Conservation (phyloP, 2,797 vertebrate species). For the Xiphorhynchus erythropygius region DNA sequence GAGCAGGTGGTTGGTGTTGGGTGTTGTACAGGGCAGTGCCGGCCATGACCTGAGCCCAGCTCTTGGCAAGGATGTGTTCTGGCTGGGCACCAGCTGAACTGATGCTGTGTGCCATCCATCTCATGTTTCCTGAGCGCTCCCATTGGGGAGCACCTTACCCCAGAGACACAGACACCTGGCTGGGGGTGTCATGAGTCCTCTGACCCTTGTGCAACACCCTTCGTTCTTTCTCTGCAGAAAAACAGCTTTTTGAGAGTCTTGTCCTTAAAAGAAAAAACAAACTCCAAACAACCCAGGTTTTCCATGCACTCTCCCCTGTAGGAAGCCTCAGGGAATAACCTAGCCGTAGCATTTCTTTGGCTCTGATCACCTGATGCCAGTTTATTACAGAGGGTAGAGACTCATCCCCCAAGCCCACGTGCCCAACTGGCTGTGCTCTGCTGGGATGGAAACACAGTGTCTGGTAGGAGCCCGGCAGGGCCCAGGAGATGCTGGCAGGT, state of each 20-base stretch:
- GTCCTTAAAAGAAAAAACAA: neutral
- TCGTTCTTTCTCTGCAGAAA: neutral
- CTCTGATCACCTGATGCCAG: neutral
- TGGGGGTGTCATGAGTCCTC: accelerated
- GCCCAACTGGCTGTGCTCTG: neutral
- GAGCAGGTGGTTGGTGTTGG: accelerated
- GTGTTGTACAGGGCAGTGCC: neutral
- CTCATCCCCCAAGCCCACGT: neutral
- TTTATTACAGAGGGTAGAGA: neutral
- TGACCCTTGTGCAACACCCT: neutral
- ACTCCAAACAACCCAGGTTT: neutral
- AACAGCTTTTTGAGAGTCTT: accelerated
- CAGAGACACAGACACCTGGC: accelerated
- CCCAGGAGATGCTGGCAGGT: neutral
- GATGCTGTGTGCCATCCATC: neutral
- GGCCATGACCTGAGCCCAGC: accelerated
- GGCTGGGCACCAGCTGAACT: neutral
- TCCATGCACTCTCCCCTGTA: accelerated
- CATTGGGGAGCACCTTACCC: accelerated
- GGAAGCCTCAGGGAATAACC: neutral
- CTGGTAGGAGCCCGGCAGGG: accelerated
- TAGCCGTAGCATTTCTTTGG: accelerated
- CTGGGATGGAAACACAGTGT: accelerated
- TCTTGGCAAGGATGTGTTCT: neutral
- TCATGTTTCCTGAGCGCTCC: neutral